phyloP scores from a whole-genome alignment of 1,140 invertebrate genomes.

The Musca vetustissima region DNA sequence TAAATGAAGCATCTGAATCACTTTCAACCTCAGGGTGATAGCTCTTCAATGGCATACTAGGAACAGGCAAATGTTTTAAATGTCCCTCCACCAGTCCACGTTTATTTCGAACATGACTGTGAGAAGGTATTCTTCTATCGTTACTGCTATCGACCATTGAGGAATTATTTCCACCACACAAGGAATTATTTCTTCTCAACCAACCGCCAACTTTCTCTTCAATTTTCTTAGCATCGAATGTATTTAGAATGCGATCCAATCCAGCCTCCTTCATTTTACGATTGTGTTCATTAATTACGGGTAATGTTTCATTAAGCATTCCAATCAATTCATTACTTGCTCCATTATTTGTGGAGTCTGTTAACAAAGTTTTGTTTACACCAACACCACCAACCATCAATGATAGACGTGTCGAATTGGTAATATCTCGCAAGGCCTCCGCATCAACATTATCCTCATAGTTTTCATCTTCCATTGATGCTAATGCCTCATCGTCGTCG shows the following conservation, averaged over 20 bases:
- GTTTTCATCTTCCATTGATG: conserved; percentile 6
- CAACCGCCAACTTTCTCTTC: conserved; percentile 43
- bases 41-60: not conserved
- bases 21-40: not conserved
- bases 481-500: conserved; percentile 25
- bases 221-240: conserved; percentile 46
- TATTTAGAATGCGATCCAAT: conserved; percentile 41
- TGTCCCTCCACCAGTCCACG: not conserved
- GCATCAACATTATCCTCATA: conserved; percentile 28
- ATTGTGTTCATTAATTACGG: conserved; percentile 42
- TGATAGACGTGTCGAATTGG: not conserved
- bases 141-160: not conserved
- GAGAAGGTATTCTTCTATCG: not conserved
- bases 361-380: not conserved
- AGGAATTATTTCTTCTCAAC: conserved; percentile 39
- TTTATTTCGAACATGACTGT: not conserved
- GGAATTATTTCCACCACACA: conserved; percentile 22
- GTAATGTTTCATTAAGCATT: conserved; percentile 43
- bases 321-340: conserved; percentile 29
- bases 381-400: conserved; percentile 1
- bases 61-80: not conserved
- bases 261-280: conserved; percentile 45
- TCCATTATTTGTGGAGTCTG: not conserved
- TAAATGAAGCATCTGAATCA: conserved; percentile 42
- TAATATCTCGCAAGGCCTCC: not conserved